Percentiles rank a stretch among this genome's conserved stretches.
phyloP scores from a whole-genome alignment of 2,113 vertebrate genomes.

The Bos indicus region DNA sequence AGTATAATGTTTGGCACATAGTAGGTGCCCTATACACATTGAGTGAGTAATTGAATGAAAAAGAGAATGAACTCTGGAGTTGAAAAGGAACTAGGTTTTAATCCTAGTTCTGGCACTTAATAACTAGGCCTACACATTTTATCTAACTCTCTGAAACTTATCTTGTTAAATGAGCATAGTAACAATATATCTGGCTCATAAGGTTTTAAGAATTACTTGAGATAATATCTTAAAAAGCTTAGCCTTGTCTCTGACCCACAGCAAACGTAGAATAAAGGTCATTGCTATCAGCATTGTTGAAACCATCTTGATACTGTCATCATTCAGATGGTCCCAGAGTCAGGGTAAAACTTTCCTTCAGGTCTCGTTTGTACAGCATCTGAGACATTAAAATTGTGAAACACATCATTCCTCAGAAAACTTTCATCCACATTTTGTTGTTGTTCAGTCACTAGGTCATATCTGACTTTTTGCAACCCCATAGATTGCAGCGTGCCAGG shows the following conservation, averaged over 20 bases:
- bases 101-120: neutral
- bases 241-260: neutral
- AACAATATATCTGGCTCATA: neutral
- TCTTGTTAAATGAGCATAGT: neutral
- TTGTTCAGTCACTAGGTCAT: neutral
- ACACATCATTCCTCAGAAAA: neutral
- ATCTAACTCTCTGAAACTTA: neutral
- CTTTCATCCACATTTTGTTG: neutral
- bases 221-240: neutral
- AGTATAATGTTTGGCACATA: neutral
- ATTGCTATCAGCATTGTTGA: neutral
- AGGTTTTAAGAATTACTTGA: neutral
- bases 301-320: neutral
- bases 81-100: neutral
- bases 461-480: neutral
- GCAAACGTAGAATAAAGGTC: neutral
- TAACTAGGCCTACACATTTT: neutral
- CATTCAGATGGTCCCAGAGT: neutral
- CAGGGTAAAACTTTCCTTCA: neutral
- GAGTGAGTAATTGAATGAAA: neutral
- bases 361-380: neutral
- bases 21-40: neutral
- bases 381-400: neutral
- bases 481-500: neutral
- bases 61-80: neutral